A percentile compares a stretch with the other conserved stretches of the same genome.
These are phyloP conservation scores for Parazoanthus atlanticus DNA, from an alignment of 92 coral and sea anemone genomes.

Conservation along the genomic window DNA sequence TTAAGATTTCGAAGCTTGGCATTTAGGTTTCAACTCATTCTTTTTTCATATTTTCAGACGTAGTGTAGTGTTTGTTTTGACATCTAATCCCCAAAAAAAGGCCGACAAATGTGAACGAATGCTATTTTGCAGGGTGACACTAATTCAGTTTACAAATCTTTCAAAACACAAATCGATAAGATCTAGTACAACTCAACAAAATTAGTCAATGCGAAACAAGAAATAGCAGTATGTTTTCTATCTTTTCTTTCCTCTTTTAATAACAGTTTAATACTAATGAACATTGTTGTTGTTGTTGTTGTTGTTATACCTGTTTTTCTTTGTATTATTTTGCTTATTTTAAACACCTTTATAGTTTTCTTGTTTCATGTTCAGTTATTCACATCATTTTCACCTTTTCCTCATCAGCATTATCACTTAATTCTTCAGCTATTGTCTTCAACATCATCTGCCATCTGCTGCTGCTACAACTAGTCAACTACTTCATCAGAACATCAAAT, in stretches of 20 bases:
- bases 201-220: not conserved
- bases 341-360: not conserved
- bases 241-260: not conserved
- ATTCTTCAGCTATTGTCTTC: not conserved
- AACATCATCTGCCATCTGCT: not conserved
- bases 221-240: not conserved
- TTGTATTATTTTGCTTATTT: not conserved
- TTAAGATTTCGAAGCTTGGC: not conserved
- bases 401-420: not conserved
- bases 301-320: not conserved
- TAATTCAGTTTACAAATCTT: not conserved
- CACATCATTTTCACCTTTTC: not conserved
- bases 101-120: not conserved
- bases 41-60: not conserved
- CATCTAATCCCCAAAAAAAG: not conserved
- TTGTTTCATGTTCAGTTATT: not conserved
- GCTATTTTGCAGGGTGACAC: not conserved
- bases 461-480: not conserved
- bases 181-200: constrained; percentile 6
- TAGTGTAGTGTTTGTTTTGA: not conserved
- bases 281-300: not conserved
- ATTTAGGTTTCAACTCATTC: not conserved
- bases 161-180: not conserved
- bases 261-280: not conserved
- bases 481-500: not conserved